Conservation (phyloP, 2,888 invertebrate genomes). For the Lypha dubia region DNA sequence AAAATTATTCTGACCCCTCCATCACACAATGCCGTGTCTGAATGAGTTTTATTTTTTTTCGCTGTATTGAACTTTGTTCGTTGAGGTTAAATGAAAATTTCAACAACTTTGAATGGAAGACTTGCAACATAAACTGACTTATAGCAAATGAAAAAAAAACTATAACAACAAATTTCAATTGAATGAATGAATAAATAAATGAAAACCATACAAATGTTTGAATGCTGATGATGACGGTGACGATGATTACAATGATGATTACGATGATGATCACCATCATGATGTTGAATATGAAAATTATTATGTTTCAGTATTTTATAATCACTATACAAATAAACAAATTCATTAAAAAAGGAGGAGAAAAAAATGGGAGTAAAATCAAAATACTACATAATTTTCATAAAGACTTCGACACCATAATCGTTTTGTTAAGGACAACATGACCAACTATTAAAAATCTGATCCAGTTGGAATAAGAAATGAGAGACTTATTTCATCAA, state of each 20-base stretch:
- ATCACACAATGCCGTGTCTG: not conserved
- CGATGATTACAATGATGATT: conserved; percentile 45
- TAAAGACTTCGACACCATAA: not conserved
- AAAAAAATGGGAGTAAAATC: conserved; percentile 10
- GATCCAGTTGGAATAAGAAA: not conserved
- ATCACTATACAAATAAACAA: conserved; percentile 39
- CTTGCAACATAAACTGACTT: conserved; percentile 42
- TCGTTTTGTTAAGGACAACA: not conserved
- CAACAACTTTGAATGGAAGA: conserved; percentile 63
- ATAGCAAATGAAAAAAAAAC: conserved; percentile 7
- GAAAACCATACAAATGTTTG: conserved; percentile 69
- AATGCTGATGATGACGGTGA: conserved; percentile 32
- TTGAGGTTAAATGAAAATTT: conserved; percentile 69
- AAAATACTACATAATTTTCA: conserved; percentile 6
- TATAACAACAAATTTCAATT: conserved; percentile 59
- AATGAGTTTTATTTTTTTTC: conserved; percentile 16
- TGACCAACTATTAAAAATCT: conserved; percentile 12
- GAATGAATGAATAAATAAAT: conserved; percentile 62
- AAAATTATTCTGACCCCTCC: no score
- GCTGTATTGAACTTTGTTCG: conserved; percentile 64
- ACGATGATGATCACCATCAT: conserved; percentile 36
- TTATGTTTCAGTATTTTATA: conserved; percentile 59
- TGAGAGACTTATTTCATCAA: no score
- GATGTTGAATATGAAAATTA: conserved; percentile 56
- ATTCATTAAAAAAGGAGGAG: not conserved